phyloP scores from a whole-genome alignment of 2,113 vertebrate genomes.

The Cephalopterus ornatus region DNA sequence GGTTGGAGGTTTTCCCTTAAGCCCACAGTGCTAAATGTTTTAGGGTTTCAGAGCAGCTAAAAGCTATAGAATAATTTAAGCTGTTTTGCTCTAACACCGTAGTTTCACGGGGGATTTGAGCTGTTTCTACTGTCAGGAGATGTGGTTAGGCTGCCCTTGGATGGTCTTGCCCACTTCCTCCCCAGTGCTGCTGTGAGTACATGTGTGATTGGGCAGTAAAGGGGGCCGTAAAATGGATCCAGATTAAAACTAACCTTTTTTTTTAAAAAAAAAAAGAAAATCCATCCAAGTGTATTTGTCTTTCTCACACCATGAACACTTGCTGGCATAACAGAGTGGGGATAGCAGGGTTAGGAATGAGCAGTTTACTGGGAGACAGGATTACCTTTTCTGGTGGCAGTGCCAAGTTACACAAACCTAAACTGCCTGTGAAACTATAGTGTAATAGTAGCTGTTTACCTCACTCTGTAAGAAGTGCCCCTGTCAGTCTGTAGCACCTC shows the following conservation, averaged over 20 bases:
- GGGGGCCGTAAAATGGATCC: not conserved
- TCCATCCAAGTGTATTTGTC: not conserved
- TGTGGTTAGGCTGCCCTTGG: not conserved
- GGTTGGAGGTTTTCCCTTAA: not conserved
- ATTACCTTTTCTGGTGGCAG: slow-evolving; percentile 22
- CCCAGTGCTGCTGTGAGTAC: not conserved
- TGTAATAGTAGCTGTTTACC: slow-evolving; percentile 54
- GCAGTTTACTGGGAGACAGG: slow-evolving; percentile 29
- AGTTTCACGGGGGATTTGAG: not conserved
- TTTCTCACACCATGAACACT: not conserved
- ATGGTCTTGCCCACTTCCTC: not conserved
- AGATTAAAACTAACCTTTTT: not conserved
- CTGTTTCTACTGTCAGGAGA: not conserved
- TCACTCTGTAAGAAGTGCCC: not conserved
- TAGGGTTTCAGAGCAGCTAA: not conserved
- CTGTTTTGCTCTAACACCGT: not conserved
- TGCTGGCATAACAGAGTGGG: not conserved
- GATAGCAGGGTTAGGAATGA: slow-evolving; percentile 2
- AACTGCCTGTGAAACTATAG: slow-evolving; percentile 32
- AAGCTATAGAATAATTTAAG: not conserved
- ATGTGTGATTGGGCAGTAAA: not conserved
- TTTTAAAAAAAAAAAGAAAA: not conserved
- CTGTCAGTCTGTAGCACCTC: slow-evolving; percentile 49
- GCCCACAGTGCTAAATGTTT: not conserved
- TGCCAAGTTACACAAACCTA: slow-evolving; percentile 49